Evolutionary conservation across 2,888 invertebrate genomes (phyloP), one percentile per base, ranked within the genome.

Genomic region (Ochlodes sylvanus): DNA sequence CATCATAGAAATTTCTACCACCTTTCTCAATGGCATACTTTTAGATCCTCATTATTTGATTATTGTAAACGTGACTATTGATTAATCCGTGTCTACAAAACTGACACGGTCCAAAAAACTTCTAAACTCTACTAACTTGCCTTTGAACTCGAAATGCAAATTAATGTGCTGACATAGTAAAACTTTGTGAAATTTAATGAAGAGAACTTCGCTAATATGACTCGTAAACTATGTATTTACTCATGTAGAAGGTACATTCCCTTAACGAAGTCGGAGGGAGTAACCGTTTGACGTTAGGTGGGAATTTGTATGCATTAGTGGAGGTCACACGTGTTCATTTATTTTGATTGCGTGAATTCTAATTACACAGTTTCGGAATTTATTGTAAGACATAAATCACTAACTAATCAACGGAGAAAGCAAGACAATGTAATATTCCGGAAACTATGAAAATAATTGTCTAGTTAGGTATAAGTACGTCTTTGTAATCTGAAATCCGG

Each of bases 171-270:
- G 38, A 57, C 38, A 50, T 50, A n/a, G 34, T 42, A 56, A 21
- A 65, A 58, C 65, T 65, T 52, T 58, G 50, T 52, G 27, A 42
- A 41, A 65, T 50, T 4, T 50, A 50, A 50, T 50, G 50, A 19
- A 19, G 50, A 50, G 9, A 50, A 50, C 50, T 50, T 38, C 12
- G 12, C 12, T 50, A 12, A 10, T 50, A 19, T 19, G 17, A 21
- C 10, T 50, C 50, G 17, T 12, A 19, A 50, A 50, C 19, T 50
- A 50, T 19, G 50, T 50, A 21, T 19, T 19, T 50, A 50, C 19
- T 19, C 10, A 12, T 50, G 17, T 12, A 50, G 50, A 2, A 38
- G 38, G 38, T 50, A 50, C 5, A 12, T 10, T 50, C 17, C 50
- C 50, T 19, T 19, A 19, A 21, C 19, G 50, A 19, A 4, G 12